Evolutionary conservation across 2,888 invertebrate genomes (phyloP), one percentile per base, ranked within the genome.

Genomic region (Acrocyrtus sp.): DNA sequence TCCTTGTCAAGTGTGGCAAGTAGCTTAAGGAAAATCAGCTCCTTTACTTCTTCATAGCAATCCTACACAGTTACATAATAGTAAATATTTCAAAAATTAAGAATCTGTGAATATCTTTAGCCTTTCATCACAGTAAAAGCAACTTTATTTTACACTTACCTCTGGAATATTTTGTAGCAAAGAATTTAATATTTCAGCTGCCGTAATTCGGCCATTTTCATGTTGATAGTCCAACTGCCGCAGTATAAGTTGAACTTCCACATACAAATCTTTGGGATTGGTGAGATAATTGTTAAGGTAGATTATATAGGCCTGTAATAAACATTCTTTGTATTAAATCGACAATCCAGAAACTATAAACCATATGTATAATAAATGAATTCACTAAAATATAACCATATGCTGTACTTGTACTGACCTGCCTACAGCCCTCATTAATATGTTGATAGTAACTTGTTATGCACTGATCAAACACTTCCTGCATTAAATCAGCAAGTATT

Each of bases 401-500:
- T 43, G 26, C 21, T 21, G 8, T 19, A 10, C 21, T 50, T 21
- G 17, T 22, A 21, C 10, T 19, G 67, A 73, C 70, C 63, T 74
- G 63, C 48, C 74, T 50, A 51, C 78, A 78, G 2, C 78, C 75
- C 62, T 78, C 78, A 41, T 74, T 74, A 24, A 78, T 74, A 39
- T 78, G 75, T 15, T 75, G 72, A 54, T 78, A 75, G 47, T 70
- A 72, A 26, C 78, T 75, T 15, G 72, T 75, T 10, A 78, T 78
- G 47, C 72, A 70, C 21, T 78, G 75, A 5, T 74, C 61, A 24
- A 78, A 78, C 1, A 78, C 74, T 63, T 75, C 75, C 50, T 75
- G 74, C 78, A 78, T 75, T 15, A 78, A 61, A 22, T 70, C 74
- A 17, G 70, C 63, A 10, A 78, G 24, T 34, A 56, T 22, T 1